These are phyloP conservation scores for Leptinotarsa undecemlineata DNA, from an alignment of 1,140 invertebrate species.

Conservation along the genomic window DNA sequence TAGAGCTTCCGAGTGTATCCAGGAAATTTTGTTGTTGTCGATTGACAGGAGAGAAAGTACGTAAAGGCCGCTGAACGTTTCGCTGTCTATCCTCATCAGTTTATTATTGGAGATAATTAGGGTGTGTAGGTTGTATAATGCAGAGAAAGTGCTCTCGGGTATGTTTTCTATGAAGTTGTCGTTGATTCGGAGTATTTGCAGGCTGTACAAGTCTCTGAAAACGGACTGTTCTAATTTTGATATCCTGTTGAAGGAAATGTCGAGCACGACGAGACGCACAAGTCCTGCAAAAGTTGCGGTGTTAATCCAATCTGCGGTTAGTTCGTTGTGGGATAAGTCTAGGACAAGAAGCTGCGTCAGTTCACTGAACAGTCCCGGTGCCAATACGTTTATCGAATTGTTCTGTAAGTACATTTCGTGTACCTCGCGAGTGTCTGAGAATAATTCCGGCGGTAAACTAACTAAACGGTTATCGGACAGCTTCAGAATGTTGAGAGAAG, in stretches of 20 bases:
- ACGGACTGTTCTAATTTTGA: constrained; percentile 76
- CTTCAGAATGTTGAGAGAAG: constrained; percentile 74
- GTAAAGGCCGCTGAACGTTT: constrained; percentile 77
- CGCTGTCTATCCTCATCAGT: constrained; percentile 74
- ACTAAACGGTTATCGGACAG: constrained; percentile 81
- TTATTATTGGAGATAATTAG: constrained; percentile 86
- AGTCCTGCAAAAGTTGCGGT: constrained; percentile 83
- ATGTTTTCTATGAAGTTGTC: constrained; percentile 82
- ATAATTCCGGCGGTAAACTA: constrained; percentile 80
- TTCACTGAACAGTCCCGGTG: constrained; percentile 82
- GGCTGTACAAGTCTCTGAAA: constrained; percentile 77
- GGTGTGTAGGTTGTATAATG: constrained; percentile 80
- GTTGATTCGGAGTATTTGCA: constrained; percentile 81
- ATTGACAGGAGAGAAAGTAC: constrained; percentile 78
- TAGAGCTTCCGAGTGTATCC: constrained; percentile 78
- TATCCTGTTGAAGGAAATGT: constrained; percentile 81
- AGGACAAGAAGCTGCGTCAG: constrained; percentile 79
- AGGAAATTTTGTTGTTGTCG: constrained; percentile 81
- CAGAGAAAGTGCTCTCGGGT: constrained; percentile 80
- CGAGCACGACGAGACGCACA: constrained; percentile 77
- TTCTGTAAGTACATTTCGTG: constrained; percentile 83
- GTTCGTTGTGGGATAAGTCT: constrained; percentile 83
- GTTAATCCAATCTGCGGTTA: constrained; percentile 86
- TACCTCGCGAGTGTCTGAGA: constrained; percentile 76
- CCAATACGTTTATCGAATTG: constrained; percentile 84